Base-by-base conservation (phyloP, 2,797 vertebrate genomes). In the Myripristis jacobus region DNA sequence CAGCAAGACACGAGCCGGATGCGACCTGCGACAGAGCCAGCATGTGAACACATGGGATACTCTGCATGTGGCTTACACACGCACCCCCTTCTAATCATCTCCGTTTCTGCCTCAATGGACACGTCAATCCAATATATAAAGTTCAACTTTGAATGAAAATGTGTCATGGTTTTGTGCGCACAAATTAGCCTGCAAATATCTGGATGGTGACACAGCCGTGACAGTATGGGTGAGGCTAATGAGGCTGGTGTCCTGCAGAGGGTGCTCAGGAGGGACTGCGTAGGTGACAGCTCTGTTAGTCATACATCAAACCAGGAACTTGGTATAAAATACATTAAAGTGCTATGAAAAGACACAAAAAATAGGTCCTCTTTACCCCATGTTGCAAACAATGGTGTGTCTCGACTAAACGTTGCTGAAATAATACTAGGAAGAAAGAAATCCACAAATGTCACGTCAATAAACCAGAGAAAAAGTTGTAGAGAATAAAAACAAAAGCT, bases 261-360 rank as follows among this genome's bases (percentile, higher is more conserved):
- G 18, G 6, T 43, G 47, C 41, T 70, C 15, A 51, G 15, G 60
- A 46, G 41, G 46, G 57, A 76, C n/a, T 50, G 47, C 22, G 2
- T 75, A 53, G 36, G 53, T 57, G 77, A 81, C 73, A 61, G 7
- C 73, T 80, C 74, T 81, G 68, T 86, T 84, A 82, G 46, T 62
- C 55, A 77, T 38, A 81, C 75, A 78, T 83, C 70, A 82, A 66
- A 54, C 63, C 31, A 15, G 27, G 60, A 77, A 64, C 15, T 78
- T 34, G 2, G 36, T 38, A 52, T n/a, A 46, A 59, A 41, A 50
- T 9, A 31, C 52, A 43, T 47, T 3, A 51, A 67, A 61, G 31
- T 29, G 43, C 38, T 61, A 43, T 51, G 60, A 12, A 41, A 41
- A 11, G 4, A 13, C 38, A 41, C n/a, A 53, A 52, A 75, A 75